Percentiles rank a stretch among this genome's conserved stretches.
phyloP scores from a whole-genome alignment of 2,797 vertebrate species.

The Enteromius paludinosus region DNA sequence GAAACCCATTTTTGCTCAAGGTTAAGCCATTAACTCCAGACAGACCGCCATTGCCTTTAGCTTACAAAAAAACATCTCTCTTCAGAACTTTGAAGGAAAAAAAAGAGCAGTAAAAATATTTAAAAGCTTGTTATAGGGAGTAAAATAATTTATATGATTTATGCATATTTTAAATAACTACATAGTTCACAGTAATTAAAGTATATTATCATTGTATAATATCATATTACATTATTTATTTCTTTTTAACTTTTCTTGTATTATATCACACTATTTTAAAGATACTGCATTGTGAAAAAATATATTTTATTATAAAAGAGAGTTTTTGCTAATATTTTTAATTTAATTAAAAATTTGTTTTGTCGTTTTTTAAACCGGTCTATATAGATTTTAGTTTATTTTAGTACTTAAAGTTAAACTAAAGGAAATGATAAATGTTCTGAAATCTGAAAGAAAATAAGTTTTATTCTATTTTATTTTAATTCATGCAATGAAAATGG shows the following conservation, averaged over 20 bases:
- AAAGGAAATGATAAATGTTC: neutral
- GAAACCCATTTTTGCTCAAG: slow-evolving; percentile 62
- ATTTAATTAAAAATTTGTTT: neutral
- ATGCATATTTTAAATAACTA: neutral
- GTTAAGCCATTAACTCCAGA: slow-evolving; percentile 44
- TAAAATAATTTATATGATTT: neutral
- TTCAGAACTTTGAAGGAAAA: neutral
- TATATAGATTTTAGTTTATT: neutral
- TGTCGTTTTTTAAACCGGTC: neutral
- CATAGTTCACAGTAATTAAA: neutral
- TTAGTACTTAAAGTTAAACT: neutral
- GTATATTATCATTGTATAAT: neutral
- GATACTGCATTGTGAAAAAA: neutral
- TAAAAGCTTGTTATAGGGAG: neutral
- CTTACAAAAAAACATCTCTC: neutral
- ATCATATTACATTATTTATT: neutral
- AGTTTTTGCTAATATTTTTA: neutral
- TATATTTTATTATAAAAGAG: neutral
- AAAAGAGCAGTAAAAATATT: neutral
- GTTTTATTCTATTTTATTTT: neutral
- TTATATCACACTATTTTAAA: neutral
- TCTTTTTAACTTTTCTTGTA: neutral
- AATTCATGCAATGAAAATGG: neutral
- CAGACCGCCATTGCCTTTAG: slow-evolving; percentile 8
- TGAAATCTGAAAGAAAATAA: neutral